Evolutionary conservation across 2,888 invertebrate species (phyloP).

Genomic region (Drosophila tanythrix): DNA sequence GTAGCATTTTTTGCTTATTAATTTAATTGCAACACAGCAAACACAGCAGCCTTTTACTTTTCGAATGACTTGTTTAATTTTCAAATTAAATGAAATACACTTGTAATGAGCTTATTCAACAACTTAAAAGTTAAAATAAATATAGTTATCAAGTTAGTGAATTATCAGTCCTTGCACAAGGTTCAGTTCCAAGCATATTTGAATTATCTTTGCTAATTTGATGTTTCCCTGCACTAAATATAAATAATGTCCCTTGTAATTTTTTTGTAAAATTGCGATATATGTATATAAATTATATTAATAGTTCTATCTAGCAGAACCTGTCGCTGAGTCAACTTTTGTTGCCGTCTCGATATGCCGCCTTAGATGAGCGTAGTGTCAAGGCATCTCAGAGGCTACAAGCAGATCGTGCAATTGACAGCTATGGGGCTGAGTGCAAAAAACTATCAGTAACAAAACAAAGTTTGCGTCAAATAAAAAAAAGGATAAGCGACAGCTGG

Average conservation of each 20-base stretch:
- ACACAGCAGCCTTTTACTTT: not conserved
- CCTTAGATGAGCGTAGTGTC: conserved; percentile 38
- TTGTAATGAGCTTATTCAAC: not conserved
- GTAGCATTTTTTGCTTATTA: not conserved
- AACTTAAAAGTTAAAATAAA: not conserved
- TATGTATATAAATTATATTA: not conserved
- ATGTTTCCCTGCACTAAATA: not conserved
- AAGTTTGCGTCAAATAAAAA: conserved; percentile 55
- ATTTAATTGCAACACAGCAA: not conserved
- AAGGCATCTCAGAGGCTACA: conserved; percentile 24
- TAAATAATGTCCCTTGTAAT: not conserved
- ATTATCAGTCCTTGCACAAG: not conserved
- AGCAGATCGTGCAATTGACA: conserved; percentile 70
- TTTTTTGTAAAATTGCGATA: not conserved
- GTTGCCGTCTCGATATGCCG: conserved; percentile 39
- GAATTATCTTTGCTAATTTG: not conserved
- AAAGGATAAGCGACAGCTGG: conserved; percentile 14
- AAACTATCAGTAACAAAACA: conserved; percentile 23
- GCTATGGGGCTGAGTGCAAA: conserved; percentile 27
- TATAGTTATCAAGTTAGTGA: not conserved
- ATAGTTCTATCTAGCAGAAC: conserved; percentile 13
- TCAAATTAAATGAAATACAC: not conserved
- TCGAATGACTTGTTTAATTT: not conserved
- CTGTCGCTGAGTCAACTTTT: conserved; percentile 29
- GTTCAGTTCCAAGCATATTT: not conserved